These are phyloP conservation scores for Gambelia wislizenii DNA, from an alignment of 2,797 vertebrate species.

Conservation along the genomic window DNA sequence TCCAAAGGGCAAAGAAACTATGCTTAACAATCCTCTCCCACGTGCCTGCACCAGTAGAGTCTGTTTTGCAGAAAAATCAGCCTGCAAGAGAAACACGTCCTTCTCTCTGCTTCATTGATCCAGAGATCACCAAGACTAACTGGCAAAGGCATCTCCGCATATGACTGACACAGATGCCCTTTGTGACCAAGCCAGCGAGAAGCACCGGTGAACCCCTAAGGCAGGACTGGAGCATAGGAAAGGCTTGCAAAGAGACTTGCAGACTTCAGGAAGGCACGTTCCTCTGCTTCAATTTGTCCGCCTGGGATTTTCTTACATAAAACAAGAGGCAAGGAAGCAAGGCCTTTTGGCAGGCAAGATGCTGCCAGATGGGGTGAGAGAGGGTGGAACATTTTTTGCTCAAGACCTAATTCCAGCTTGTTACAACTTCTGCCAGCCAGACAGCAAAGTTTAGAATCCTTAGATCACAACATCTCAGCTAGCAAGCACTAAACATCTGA, in stretches of 20 bases:
- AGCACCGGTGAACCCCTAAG: neutral
- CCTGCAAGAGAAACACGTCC: constrained; percentile 10
- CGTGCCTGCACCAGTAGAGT: constrained; percentile 1
- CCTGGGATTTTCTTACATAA: constrained; percentile 34
- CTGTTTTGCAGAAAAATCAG: constrained; percentile 2
- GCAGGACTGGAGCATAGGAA: constrained; percentile 9
- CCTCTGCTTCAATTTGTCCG: constrained; percentile 11
- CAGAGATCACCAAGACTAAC: neutral
- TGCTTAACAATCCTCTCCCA: neutral
- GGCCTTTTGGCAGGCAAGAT: constrained; percentile 15
- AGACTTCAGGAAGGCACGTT: constrained; percentile 13
- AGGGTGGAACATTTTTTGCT: constrained; percentile 30
- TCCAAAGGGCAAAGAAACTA: neutral
- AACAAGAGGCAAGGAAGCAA: constrained; percentile 25
- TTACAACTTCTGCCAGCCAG: constrained; percentile 24
- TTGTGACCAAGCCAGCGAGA: neutral
- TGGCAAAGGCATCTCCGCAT: neutral
- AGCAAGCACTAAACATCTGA: neutral
- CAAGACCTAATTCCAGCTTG: neutral
- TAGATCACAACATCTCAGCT: constrained; percentile 2
- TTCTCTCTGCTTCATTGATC: neutral
- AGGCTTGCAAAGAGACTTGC: neutral
- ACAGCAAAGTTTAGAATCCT: constrained; percentile 1
- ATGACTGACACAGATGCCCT: neutral
- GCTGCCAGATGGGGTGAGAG: constrained; percentile 30